Conservation (phyloP, 2,113 vertebrate genomes). For the Syngnathus floridae region DNA sequence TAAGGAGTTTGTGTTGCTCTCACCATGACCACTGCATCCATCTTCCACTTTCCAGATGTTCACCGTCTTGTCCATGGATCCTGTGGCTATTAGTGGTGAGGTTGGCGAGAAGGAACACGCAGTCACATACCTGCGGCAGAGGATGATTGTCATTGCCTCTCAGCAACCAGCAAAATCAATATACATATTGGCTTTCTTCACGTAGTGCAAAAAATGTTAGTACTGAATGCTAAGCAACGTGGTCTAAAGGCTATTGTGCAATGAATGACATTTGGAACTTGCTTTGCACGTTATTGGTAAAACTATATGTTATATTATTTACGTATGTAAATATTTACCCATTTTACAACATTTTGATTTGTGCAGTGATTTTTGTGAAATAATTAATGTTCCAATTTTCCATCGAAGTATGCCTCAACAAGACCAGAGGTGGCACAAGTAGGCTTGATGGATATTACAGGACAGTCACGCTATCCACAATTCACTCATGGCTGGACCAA, state of each 20-base stretch:
- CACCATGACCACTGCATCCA: slow-evolving; percentile 65
- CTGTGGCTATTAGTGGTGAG: slow-evolving; percentile 81
- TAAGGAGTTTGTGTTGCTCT: slow-evolving; percentile 3
- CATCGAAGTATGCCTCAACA: not conserved
- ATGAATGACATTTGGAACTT: no score
- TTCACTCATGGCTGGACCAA: not conserved
- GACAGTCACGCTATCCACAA: not conserved
- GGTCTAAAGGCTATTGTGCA: no score
- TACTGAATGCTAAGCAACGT: not conserved
- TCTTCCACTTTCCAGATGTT: slow-evolving; percentile 85
- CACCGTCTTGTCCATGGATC: slow-evolving; percentile 97
- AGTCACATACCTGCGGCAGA: slow-evolving; percentile 83
- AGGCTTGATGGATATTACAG: no score
- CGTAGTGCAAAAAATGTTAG: not conserved
- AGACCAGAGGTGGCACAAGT: no score
- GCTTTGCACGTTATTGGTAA: no score
- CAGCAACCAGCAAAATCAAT: not conserved
- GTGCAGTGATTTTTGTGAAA: no score
- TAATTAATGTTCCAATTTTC: no score
- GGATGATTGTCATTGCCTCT: not conserved
- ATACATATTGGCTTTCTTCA: not conserved
- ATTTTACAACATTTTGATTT: no score
- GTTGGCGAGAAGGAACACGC: slow-evolving; percentile 84
- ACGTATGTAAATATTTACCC: no score
- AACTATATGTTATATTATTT: no score